phyloP scores from a whole-genome alignment of 2,797 vertebrate species.

The Microcaecilia unicolor region DNA sequence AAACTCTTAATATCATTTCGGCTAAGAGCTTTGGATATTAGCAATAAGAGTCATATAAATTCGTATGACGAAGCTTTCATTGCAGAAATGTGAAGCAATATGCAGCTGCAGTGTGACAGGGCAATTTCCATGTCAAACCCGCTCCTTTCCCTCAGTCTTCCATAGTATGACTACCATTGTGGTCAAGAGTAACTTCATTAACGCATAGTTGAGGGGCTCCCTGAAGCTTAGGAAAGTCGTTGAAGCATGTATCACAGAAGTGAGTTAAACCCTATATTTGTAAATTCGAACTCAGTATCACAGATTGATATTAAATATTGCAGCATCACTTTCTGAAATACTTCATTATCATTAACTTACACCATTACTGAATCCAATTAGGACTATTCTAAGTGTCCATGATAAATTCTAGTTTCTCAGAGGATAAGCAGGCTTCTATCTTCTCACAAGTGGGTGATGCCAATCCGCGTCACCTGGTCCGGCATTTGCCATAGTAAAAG shows the following conservation, averaged over 20 bases:
- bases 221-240: background rate
- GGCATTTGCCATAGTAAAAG: no score
- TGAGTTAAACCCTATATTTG: no score
- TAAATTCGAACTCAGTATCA: background rate
- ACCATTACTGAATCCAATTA: background rate
- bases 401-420: background rate
- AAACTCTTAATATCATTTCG: slow-evolving; percentile 15
- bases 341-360: background rate
- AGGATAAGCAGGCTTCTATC: no score
- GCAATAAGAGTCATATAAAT: slow-evolving; percentile 10
- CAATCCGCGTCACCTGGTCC: no score
- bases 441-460: no score
- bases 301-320: background rate
- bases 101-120: background rate
- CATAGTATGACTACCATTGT: no score
- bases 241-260: no score
- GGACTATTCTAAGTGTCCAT: background rate
- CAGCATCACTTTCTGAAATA: background rate
- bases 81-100: background rate
- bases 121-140: rapidly evolving
- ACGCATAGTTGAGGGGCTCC: background rate
- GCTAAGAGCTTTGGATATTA: slow-evolving; percentile 5
- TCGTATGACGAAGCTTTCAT: background rate
- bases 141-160: background rate
- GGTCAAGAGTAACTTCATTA: background rate